These are phyloP conservation scores for Xiphias gladius DNA, from an alignment of 2,113 vertebrate genomes.

Conservation along the genomic window DNA sequence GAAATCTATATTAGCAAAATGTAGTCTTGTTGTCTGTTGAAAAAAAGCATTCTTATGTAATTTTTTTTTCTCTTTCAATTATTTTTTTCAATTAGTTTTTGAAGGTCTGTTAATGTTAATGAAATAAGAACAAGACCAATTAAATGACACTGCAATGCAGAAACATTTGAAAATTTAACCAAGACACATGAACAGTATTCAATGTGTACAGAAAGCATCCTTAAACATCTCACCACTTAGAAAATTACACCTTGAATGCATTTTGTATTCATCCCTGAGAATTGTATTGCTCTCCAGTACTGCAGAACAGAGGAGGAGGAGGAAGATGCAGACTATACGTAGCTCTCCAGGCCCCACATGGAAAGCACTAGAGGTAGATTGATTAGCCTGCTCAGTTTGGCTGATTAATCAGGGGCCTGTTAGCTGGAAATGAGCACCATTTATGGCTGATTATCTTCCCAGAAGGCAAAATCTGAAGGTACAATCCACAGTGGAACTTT, in stretches of 20 bases:
- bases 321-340: conserved; percentile 41
- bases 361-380: conserved; percentile 73
- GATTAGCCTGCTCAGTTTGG: conserved; percentile 75
- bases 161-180: conserved; percentile 22
- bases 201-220: background rate
- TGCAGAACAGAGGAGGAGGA: conserved; percentile 39
- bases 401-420: conserved; percentile 79
- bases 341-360: conserved; percentile 51
- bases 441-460: conserved; percentile 79
- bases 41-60: no score
- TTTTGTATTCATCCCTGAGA: conserved; percentile 37
- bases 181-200: background rate
- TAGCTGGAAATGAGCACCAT: conserved; percentile 71
- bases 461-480: conserved; percentile 56
- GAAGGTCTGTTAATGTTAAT: background rate
- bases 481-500: conserved; percentile 66
- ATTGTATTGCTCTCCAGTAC: conserved; percentile 25
- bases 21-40: no score
- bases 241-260: background rate
- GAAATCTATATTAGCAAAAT: no score
- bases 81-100: no score
- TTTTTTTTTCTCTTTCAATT: no score
- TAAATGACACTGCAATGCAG: background rate
- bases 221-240: conserved; percentile 3
- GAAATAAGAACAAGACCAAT: background rate